These are phyloP conservation scores for Pteronura brasiliensis DNA, from an alignment of 2,113 vertebrate genomes.

Conservation along the genomic window DNA sequence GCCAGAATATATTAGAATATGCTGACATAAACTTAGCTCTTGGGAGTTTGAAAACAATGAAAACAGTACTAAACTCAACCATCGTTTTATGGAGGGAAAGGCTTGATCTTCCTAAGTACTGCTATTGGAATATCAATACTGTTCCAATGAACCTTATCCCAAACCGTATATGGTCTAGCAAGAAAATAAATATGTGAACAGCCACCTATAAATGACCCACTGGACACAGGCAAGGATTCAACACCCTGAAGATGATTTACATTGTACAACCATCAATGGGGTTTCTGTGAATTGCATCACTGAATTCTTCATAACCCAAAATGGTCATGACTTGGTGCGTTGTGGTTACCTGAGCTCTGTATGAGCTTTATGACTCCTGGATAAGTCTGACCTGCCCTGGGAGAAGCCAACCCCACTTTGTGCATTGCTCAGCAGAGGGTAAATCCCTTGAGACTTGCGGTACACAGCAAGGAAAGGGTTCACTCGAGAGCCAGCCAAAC, in stretches of 20 bases:
- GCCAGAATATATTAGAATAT: neutral
- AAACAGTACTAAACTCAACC: neutral
- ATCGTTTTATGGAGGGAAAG: neutral
- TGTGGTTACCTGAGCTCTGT: accelerated
- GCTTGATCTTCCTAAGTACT: neutral
- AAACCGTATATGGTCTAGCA: neutral
- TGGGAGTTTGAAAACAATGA: neutral
- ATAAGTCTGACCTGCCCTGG: accelerated
- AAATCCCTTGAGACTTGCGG: neutral
- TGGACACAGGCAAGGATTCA: neutral
- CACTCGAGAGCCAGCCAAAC: no score
- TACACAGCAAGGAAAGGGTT: neutral
- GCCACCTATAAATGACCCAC: neutral
- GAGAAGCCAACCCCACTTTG: neutral
- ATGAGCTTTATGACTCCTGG: neutral
- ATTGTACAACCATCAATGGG: neutral
- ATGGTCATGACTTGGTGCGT: neutral
- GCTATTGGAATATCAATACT: neutral
- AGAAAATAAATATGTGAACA: neutral
- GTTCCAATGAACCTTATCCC: neutral
- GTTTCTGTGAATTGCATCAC: neutral
- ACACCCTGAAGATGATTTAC: neutral
- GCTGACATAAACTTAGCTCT: neutral
- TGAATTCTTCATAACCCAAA: neutral
- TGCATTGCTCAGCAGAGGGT: neutral